Evolutionary conservation across 2,797 vertebrate genomes (phyloP).

Genomic region (Catamblyrhynchus diadema): DNA sequence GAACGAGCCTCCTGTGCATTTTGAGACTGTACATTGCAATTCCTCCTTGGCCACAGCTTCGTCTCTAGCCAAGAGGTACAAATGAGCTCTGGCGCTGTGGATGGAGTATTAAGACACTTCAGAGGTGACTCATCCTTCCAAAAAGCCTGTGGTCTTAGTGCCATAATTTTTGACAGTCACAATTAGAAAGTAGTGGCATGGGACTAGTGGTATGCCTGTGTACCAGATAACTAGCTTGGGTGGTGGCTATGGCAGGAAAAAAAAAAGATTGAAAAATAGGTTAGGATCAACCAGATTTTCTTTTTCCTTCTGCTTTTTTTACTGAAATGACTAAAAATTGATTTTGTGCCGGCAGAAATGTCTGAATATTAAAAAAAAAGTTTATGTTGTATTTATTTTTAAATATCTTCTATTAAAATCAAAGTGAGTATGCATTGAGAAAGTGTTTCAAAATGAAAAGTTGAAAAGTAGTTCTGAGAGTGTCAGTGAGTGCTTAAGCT

Average conservation of each 20-base stretch:
- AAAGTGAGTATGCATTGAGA: background rate
- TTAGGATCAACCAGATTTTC: background rate
- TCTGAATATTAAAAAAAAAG: background rate
- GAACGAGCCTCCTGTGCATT: accelerated
- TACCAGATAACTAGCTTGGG: background rate
- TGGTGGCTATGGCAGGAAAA: background rate
- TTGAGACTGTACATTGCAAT: accelerated
- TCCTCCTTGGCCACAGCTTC: background rate
- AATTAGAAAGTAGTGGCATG: background rate
- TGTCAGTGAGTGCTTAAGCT: background rate
- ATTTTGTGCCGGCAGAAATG: background rate
- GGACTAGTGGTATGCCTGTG: background rate
- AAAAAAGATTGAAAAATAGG: background rate
- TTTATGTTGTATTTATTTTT: background rate
- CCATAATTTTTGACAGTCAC: background rate
- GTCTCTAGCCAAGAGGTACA: background rate
- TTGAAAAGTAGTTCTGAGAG: background rate
- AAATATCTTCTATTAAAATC: background rate
- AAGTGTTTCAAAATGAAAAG: background rate
- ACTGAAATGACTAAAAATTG: background rate
- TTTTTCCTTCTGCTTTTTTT: background rate
- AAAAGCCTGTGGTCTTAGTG: background rate
- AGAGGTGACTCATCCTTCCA: background rate
- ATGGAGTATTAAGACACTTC: background rate
- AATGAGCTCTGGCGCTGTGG: background rate